Percentiles rank a stretch among this genome's conserved stretches.
Evolutionary conservation across 2,797 vertebrate species (phyloP).

Genomic region (Chiroxiphia lanceolata): DNA sequence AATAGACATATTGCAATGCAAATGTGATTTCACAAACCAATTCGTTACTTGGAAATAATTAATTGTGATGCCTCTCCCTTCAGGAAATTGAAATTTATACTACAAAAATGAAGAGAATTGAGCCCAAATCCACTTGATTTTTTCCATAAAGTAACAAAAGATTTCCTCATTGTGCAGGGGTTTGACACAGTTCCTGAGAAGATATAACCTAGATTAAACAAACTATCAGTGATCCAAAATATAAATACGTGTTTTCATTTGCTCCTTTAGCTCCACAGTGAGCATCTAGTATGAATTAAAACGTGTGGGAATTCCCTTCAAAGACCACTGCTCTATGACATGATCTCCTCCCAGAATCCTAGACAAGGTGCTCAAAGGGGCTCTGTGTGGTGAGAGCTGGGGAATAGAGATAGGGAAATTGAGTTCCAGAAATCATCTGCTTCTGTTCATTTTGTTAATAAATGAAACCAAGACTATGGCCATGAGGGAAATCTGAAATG

Average conservation of each 20-base stretch:
- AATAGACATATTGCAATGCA: neutral
- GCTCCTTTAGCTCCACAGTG: neutral
- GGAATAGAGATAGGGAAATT: neutral
- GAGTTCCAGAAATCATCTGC: slow-evolving; percentile 2
- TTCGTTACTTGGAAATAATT: neutral
- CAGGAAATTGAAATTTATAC: neutral
- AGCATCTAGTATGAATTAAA: neutral
- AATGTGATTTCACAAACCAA: neutral
- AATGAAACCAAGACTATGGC: neutral
- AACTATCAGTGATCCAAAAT: neutral
- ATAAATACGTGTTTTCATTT: neutral
- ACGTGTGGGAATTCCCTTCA: neutral
- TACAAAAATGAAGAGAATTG: neutral
- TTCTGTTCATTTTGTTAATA: neutral
- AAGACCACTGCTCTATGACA: neutral
- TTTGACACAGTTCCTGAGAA: neutral
- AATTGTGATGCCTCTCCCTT: neutral
- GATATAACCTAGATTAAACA: neutral
- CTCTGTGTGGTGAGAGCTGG: neutral
- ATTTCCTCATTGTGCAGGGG: neutral
- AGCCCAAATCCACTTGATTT: neutral
- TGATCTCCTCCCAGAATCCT: neutral
- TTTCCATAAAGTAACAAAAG: neutral
- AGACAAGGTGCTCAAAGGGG: neutral
- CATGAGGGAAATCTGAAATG: neutral